Conservation (phyloP, 2,113 vertebrate genomes). For the Rattus rattus region DNA sequence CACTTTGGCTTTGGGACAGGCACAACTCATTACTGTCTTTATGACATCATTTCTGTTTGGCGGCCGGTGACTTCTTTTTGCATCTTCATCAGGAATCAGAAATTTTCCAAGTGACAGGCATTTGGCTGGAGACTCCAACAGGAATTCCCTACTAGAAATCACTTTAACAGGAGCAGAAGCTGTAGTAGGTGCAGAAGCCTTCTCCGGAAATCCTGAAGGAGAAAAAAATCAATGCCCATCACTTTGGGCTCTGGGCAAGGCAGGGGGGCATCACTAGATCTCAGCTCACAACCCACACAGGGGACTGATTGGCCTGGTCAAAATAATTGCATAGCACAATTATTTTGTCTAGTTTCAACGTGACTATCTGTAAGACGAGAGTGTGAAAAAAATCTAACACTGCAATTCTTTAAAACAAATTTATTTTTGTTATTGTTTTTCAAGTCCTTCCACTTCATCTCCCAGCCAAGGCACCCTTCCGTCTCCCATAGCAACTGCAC, state of each 20-base stretch:
- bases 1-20: neutral
- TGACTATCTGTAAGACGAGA: neutral
- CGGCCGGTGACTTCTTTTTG: neutral
- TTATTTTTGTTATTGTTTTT: neutral
- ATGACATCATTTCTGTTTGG: neutral
- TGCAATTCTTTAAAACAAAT: neutral
- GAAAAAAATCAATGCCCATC: neutral
- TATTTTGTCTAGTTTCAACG: neutral
- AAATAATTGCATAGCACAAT: neutral
- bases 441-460: neutral
- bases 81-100: conserved; percentile 8
- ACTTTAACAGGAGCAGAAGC: conserved; percentile 35
- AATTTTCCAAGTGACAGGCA: neutral
- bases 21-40: neutral
- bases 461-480: neutral
- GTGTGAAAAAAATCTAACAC: neutral
- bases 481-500: neutral
- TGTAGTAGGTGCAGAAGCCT: neutral
- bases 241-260: neutral
- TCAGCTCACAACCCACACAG: neutral
- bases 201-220: conserved; percentile 50
- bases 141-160: conserved; percentile 10
- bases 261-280: neutral
- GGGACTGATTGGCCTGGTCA: neutral
- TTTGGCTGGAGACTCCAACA: neutral